Conservation (phyloP, 2,797 vertebrate genomes). For the Cuculus canorus region DNA sequence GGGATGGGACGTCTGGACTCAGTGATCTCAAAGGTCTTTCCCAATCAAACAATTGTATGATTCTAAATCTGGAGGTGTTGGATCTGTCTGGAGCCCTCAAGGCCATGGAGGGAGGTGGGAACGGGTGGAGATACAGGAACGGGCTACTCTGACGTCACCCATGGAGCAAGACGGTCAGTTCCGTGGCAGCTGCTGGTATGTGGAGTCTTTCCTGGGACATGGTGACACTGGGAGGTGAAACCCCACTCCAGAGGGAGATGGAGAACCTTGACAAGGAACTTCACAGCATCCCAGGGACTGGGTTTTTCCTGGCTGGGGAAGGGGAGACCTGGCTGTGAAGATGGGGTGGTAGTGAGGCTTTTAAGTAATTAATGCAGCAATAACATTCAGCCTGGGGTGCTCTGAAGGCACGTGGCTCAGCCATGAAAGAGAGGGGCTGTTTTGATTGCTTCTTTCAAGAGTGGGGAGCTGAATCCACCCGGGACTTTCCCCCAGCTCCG, state of each 20-base stretch:
- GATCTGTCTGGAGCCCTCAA: neutral
- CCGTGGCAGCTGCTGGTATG: rapidly evolving
- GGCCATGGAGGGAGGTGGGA: rapidly evolving
- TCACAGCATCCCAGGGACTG: neutral
- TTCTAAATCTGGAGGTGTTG: neutral
- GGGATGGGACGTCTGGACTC: too few relatives aligned
- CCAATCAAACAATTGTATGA: too few relatives aligned
- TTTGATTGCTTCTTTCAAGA: neutral
- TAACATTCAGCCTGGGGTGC: neutral
- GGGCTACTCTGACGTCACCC: neutral
- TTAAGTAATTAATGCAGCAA: neutral
- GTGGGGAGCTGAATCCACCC: neutral
- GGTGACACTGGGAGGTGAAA: neutral
- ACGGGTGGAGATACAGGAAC: neutral
- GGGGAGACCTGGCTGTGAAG: neutral
- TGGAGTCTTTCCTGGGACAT: rapidly evolving
- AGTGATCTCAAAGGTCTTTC: too few relatives aligned
- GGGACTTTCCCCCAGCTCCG: neutral
- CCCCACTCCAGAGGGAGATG: rapidly evolving
- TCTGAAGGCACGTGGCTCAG: neutral
- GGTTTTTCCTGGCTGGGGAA: neutral
- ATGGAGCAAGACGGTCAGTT: rapidly evolving
- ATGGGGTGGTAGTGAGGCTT: rapidly evolving
- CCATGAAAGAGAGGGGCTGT: conserved; percentile 6
- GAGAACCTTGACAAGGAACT: neutral